phyloP scores from a whole-genome alignment of 2,888 invertebrate genomes.

The Troilus luridus region DNA sequence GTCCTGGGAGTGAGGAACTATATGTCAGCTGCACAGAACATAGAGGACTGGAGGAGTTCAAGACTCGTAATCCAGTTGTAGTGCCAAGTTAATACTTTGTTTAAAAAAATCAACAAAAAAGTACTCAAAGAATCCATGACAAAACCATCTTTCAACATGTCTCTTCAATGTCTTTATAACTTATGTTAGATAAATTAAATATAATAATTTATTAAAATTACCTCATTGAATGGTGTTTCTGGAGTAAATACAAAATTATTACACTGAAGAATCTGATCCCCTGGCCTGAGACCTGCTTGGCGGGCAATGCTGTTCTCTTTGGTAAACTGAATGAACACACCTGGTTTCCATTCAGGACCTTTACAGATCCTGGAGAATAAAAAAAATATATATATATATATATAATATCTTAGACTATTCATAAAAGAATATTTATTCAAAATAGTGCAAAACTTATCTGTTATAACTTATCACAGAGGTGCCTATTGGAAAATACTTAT shows the following conservation, averaged over 20 bases:
- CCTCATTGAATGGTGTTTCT: slow-evolving; percentile 86
- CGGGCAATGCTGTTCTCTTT: slow-evolving; percentile 90
- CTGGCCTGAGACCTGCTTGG: slow-evolving; percentile 88
- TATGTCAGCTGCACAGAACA: no score
- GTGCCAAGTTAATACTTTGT: no score
- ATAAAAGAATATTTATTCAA: neutral
- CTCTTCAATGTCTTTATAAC: neutral
- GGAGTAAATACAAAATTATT: slow-evolving; percentile 78
- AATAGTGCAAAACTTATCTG: no score
- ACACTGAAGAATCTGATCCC: slow-evolving; percentile 92
- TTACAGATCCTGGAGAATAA: slow-evolving; percentile 79
- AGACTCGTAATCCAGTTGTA: no score
- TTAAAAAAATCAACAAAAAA: neutral
- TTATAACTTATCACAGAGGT: no score
- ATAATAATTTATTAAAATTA: slow-evolving; percentile 68
- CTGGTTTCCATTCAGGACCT: slow-evolving; percentile 89
- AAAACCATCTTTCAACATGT: neutral
- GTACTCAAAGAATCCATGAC: neutral
- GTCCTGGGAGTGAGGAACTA: no score
- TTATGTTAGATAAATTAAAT: neutral
- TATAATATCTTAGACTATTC: neutral
- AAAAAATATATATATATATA: slow-evolving; percentile 8
- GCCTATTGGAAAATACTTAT: no score
- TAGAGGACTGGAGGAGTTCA: no score
- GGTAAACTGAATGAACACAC: slow-evolving; percentile 91